These are phyloP conservation scores for Calonectris borealis DNA, from an alignment of 2,113 vertebrate genomes.

Conservation along the genomic window DNA sequence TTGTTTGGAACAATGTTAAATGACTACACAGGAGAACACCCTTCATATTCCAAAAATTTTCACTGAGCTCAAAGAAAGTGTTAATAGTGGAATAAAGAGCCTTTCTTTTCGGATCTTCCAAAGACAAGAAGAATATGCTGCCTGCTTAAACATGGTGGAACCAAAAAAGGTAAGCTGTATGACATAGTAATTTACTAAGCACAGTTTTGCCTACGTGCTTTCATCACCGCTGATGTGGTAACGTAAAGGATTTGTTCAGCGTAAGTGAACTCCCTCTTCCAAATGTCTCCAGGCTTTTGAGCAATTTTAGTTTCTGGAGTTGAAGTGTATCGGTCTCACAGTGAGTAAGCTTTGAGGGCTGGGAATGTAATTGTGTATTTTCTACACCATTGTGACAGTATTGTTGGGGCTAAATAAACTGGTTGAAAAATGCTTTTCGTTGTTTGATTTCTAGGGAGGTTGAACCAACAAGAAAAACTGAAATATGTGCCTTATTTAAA, in stretches of 20 bases:
- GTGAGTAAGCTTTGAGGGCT: not conserved
- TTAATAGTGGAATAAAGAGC: not conserved
- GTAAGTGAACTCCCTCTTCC: not conserved
- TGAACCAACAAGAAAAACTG: not conserved
- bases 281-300: conserved; percentile 28
- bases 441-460: not conserved
- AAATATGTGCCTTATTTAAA: not conserved
- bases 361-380: not conserved
- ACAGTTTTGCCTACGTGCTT: not conserved
- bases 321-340: not conserved
- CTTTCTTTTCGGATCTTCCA: not conserved
- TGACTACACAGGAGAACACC: not conserved
- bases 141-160: not conserved
- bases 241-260: not conserved
- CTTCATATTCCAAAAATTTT: not conserved
- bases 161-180: not conserved
- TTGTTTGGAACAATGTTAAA: not conserved
- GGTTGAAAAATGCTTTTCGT: not conserved
- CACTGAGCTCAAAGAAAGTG: not conserved
- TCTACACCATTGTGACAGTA: not conserved
- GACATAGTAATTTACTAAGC: not conserved
- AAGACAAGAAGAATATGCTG: not conserved
- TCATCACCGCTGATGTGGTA: not conserved
- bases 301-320: not conserved
- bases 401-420: not conserved